Evolutionary conservation across 2,113 vertebrate species (phyloP).

Genomic region (Rhynchomys soricoides): DNA sequence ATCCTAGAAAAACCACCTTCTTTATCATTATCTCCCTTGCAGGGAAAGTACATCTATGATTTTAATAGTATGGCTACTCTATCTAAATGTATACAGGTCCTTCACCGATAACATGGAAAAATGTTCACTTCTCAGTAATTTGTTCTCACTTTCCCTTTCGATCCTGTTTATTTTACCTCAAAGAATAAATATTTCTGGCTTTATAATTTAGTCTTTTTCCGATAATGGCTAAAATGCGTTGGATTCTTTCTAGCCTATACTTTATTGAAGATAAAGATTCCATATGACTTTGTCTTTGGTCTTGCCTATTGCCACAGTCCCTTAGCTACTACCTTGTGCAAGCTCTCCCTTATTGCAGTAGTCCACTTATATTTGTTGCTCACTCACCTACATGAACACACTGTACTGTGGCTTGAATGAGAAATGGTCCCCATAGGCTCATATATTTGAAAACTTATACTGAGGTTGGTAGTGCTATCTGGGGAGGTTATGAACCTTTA

Average conservation of each 20-base stretch:
- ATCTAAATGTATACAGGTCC: not conserved
- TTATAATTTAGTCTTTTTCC: conserved; percentile 41
- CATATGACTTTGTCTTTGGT: not conserved
- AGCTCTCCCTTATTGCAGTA: not conserved
- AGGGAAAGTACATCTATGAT: not conserved
- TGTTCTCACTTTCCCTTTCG: not conserved
- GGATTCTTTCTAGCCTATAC: not conserved
- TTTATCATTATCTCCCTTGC: not conserved
- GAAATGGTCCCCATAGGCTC: not conserved
- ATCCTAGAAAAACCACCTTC: no score
- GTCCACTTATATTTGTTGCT: not conserved
- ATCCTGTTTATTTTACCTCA: not conserved
- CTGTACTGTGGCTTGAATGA: not conserved
- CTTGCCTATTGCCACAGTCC: not conserved
- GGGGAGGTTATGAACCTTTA: not conserved
- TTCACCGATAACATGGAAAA: not conserved
- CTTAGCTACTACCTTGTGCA: not conserved
- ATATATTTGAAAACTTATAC: not conserved
- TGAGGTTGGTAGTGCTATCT: not conserved
- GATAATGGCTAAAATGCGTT: not conserved
- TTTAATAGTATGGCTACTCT: not conserved
- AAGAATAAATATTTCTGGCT: not conserved
- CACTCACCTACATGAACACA: not conserved
- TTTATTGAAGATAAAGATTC: not conserved
- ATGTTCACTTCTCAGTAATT: not conserved